phyloP scores from a whole-genome alignment of 2,797 vertebrate genomes.

The Acipenser ruthenus region DNA sequence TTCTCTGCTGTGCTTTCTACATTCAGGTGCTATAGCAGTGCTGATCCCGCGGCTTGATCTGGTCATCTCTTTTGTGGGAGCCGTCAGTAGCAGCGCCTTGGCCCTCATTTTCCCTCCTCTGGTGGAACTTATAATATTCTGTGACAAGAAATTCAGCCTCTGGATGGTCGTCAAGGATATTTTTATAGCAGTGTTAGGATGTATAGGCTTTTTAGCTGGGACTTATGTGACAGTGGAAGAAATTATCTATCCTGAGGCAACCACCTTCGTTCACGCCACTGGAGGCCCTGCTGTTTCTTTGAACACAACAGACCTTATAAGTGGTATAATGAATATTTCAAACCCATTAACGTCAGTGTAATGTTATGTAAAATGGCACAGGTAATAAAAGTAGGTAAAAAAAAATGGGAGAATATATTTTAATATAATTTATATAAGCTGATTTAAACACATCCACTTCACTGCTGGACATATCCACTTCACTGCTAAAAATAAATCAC shows the following conservation, averaged over 20 bases:
- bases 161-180: constrained; percentile 66
- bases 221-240: constrained; percentile 72
- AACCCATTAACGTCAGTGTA: constrained; percentile 16
- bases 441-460: too few species aligned
- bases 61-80: constrained; percentile 75
- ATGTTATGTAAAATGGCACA: background rate
- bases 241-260: constrained; percentile 56
- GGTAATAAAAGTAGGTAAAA: background rate
- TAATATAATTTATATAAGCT: too few species aligned
- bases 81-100: constrained; percentile 74
- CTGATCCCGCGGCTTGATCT: constrained; percentile 76
- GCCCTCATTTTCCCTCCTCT: constrained; percentile 73
- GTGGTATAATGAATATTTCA: constrained; percentile 20
- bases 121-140: constrained; percentile 71
- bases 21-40: constrained; percentile 62
- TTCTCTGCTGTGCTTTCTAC: background rate
- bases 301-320: constrained; percentile 34
- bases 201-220: constrained; percentile 71
- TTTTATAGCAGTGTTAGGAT: constrained; percentile 60
- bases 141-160: constrained; percentile 50
- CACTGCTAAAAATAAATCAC: too few species aligned
- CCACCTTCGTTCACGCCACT: constrained; percentile 10
- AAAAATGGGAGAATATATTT: too few species aligned
- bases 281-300: constrained; percentile 25
- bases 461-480: too few species aligned